Percentiles rank a stretch among this genome's conserved stretches.
phyloP scores from a whole-genome alignment of 2,113 vertebrate species.

The Mixornis gularis region DNA sequence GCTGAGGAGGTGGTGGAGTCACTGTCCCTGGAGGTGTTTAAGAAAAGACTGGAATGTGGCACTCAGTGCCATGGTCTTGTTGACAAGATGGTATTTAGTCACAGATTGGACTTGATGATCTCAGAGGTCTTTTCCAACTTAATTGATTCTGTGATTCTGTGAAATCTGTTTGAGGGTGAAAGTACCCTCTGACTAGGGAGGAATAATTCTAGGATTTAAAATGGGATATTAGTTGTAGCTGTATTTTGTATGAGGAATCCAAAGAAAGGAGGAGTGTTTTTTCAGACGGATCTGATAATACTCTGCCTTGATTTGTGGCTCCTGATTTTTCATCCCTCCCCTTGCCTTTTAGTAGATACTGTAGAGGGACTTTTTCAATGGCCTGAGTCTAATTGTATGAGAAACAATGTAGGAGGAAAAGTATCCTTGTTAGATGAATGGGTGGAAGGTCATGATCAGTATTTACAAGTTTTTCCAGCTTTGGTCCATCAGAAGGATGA shows the following conservation, averaged over 20 bases:
- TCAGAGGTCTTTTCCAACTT: not conserved
- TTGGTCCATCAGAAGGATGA: not conserved
- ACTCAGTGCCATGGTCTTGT: not conserved
- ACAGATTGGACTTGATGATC: not conserved
- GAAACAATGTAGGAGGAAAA: not conserved
- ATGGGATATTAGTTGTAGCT: not conserved
- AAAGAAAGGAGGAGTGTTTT: not conserved
- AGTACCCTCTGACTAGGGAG: not conserved
- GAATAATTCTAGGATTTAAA: not conserved
- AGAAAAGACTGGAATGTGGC: not conserved
- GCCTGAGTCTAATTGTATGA: not conserved
- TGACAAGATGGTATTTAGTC: not conserved
- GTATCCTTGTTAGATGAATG: not conserved
- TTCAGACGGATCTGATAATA: not conserved
- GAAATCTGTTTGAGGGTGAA: not conserved
- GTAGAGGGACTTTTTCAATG: not conserved
- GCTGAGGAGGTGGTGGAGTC: not conserved
- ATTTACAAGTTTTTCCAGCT: not conserved
- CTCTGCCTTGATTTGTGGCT: not conserved
- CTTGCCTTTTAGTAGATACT: fast-evolving
- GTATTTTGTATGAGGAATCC: not conserved
- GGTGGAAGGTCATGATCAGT: not conserved
- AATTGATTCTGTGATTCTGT: not conserved
- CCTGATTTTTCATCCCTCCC: not conserved
- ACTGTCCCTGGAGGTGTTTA: not conserved